Base-by-base conservation (phyloP, 2,113 vertebrate species). In the Chrysochloris asiatica region DNA sequence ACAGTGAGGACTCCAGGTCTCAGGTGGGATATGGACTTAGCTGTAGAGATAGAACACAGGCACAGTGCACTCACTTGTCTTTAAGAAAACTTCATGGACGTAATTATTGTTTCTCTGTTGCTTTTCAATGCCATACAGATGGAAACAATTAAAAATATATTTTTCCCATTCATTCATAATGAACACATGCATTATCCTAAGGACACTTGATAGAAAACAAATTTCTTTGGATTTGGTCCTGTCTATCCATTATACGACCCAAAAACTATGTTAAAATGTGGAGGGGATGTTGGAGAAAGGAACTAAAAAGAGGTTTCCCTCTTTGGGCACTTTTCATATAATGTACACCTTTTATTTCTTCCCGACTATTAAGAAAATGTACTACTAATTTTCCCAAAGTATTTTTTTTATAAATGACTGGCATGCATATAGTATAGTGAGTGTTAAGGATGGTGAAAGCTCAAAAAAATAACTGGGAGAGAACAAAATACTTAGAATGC, bases 131-230 rank as follows among this genome's bases (percentile, higher is more conserved):
- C n/a, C 48, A 89, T 12, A 73, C 10, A 59, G 11, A 76, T 17
- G 43, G 13, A 85, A 92, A 80, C 38, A 83, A 93, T 86, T 43
- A 72, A 67, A 36, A 83, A 59, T 69, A 89, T 72, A 26, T 75
- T 88, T 92, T 83, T 89, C 52, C 26, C 92, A 86, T 59, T 78
- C 52, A 67, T n/a, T 59, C 33, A 36, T 19, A 95, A n/a, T 86
- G 33, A 72, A 81, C 22, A 76, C 33, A 89, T n/a, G n/a, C n/a
- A n/a, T n/a, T n/a, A n/a, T n/a, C n/a, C n/a, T n/a, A n/a, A n/a
- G n/a, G n/a, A n/a, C n/a, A n/a, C n/a, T n/a, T n/a, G n/a, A 61
- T 13, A 90, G 26, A 83, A 90, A 94, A 92, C n/a, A 71, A 69
- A 83, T 41, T 61, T 92, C 80, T 63, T 88, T 86, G 54, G 28